Evolutionary conservation across 2,888 invertebrate genomes (phyloP), one percentile per base, ranked within the genome.

Genomic region (Chrysotoxum bicinctum): DNA sequence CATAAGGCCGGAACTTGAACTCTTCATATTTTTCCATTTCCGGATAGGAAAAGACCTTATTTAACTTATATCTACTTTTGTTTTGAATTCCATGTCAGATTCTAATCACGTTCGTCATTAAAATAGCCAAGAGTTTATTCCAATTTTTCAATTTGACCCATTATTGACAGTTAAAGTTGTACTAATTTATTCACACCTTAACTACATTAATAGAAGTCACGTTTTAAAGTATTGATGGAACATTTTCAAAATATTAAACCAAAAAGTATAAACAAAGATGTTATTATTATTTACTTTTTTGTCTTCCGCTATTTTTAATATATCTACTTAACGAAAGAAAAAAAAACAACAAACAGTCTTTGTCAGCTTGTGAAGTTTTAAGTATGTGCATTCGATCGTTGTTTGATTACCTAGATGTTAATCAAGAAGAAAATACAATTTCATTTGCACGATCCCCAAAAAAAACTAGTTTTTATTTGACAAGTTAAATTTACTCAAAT

Each of bases 131-230:
- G 4, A 58, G 12, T 37, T 58, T 21, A 58, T 40, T 37, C 21
- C 21, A 37, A 58, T 58, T 23, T n/a, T 23, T 37, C 12, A 21
- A 58, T 14, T 12, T 58, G 60, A 60, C n/a, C 60, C n/a, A 60
- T n/a, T 7, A 60, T 60, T n/a, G 9, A 40, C 40, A 60, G 26
- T 60, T 26, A n/a, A 60, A 40, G n/a, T 10, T 9, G 23, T 32
- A 12, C 19, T 16, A 9, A 37, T 58, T 21, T n/a, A 37, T 37
- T 30, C 32, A 30, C 10, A 1, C 4, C 9, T n/a, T 16, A 5
- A 0, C 23, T 6, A 50, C 7, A 14, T 14, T 21, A 16, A n/a
- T 19, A 5, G 14, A 21, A 58, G 54, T 58, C 58, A 58, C 35
- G 35, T 58, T 21, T 37, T 0, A 58, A 58, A 43, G 1, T 12